Conservation (phyloP, 2,888 invertebrate genomes). For the Amaurobius ferox region DNA sequence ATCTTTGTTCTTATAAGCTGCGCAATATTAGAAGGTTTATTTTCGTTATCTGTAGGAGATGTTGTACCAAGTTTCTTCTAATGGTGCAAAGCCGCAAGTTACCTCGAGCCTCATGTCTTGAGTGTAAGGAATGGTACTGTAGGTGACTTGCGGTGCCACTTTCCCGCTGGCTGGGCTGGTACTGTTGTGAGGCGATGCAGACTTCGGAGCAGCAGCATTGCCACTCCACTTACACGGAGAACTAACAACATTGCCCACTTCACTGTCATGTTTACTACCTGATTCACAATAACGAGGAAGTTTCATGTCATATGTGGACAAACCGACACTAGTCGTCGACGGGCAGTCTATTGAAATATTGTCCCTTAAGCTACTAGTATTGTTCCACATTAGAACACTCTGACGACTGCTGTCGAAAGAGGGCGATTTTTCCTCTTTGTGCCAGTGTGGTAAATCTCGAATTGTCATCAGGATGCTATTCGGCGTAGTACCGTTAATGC, state of each 20-base stretch:
- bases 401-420: constrained; percentile 81
- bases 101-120: constrained; percentile 70
- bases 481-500: constrained; percentile 21
- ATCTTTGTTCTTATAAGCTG: neutral
- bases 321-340: constrained; percentile 4
- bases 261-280: constrained; percentile 26
- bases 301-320: constrained; percentile 53
- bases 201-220: constrained; percentile 65
- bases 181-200: constrained; percentile 72
- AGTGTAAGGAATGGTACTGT: constrained; percentile 63
- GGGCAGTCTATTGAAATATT: constrained; percentile 57
- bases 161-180: constrained; percentile 71
- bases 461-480: constrained; percentile 61
- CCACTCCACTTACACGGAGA: constrained; percentile 72
- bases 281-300: constrained; percentile 44
- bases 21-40: neutral
- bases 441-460: constrained; percentile 43
- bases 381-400: constrained; percentile 95
- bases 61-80: neutral
- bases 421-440: constrained; percentile 40
- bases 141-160: constrained; percentile 71
- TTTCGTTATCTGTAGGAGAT: constrained; percentile 21
- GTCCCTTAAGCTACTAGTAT: constrained; percentile 30
- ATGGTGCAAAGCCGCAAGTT: neutral
- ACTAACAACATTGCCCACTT: constrained; percentile 37